A percentile compares a stretch with the other conserved stretches of the same genome.
Evolutionary conservation across 2,113 vertebrate genomes (phyloP).

Genomic region (Procavia capensis): DNA sequence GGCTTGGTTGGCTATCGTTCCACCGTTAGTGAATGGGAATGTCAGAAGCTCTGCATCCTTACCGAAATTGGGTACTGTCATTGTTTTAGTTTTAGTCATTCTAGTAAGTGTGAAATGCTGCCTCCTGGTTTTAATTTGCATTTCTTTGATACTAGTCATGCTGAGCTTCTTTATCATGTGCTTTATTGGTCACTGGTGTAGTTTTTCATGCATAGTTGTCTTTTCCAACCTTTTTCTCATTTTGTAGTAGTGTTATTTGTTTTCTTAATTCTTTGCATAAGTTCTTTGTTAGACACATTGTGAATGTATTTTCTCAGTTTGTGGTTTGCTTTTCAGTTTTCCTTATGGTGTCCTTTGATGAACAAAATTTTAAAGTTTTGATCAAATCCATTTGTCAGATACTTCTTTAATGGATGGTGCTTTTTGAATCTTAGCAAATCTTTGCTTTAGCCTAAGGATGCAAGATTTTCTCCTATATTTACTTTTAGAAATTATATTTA

Average conservation of each 20-base stretch:
- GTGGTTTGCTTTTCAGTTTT: constrained; percentile 37
- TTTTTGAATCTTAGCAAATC: constrained; percentile 46
- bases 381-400: background rate
- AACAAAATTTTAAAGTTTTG: constrained; percentile 24
- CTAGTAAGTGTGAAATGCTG: background rate
- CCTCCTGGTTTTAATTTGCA: background rate
- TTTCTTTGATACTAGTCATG: background rate
- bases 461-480: background rate
- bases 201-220: background rate
- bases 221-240: background rate
- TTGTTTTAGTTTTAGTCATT: constrained; percentile 5
- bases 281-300: background rate
- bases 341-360: constrained; percentile 6
- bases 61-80: background rate
- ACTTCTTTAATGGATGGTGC: background rate
- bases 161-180: background rate
- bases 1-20: no score
- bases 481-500: background rate
- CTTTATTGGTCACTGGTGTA: background rate
- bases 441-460: background rate
- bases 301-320: background rate
- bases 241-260: background rate
- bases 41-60: background rate
- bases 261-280: background rate
- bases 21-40: background rate